Evolutionary conservation across 2,888 invertebrate species (phyloP).

Genomic region (Chorisops tibialis): DNA sequence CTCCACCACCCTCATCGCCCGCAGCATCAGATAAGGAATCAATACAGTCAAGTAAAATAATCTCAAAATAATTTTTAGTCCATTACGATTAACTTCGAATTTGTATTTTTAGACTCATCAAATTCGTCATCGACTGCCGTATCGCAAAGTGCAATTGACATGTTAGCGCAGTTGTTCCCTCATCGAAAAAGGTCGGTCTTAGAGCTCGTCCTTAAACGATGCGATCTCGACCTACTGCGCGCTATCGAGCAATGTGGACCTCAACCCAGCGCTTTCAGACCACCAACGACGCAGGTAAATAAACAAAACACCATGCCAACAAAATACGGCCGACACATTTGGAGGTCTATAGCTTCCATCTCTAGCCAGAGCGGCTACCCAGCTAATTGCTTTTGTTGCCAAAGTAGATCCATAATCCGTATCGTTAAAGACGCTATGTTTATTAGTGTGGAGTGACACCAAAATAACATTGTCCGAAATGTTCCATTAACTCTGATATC

Average conservation of each 20-base stretch:
- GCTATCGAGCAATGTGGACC: slow-evolving; percentile 49
- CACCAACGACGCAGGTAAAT: slow-evolving; percentile 35
- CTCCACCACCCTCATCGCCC: slow-evolving; percentile 40
- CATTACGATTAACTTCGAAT: too few species aligned
- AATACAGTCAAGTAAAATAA: slow-evolving; percentile 29
- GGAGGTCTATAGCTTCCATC: too few species aligned
- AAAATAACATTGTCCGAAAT: slow-evolving; percentile 27
- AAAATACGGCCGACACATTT: too few species aligned
- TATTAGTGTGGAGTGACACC: slow-evolving; percentile 28
- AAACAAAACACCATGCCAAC: slow-evolving; percentile 5
- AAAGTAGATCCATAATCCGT: background rate
- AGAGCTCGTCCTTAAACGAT: slow-evolving; percentile 86
- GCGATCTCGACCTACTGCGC: slow-evolving; percentile 83
- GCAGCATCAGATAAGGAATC: slow-evolving; percentile 31
- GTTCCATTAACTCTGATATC: slow-evolving; percentile 28
- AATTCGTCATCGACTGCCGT: slow-evolving; percentile 50
- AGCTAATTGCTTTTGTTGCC: slow-evolving; percentile 2
- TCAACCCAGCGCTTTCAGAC: slow-evolving; percentile 36
- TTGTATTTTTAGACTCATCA: slow-evolving; percentile 36
- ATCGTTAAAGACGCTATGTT: background rate
- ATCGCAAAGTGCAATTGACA: slow-evolving; percentile 74
- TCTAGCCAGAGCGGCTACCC: background rate
- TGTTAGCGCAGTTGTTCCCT: slow-evolving; percentile 84
- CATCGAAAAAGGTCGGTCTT: slow-evolving; percentile 83
- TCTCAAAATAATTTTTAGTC: background rate